Evolutionary conservation across 2,797 vertebrate genomes (phyloP), one percentile per base, ranked within the genome.

Genomic region (Benthosema pterotum): DNA sequence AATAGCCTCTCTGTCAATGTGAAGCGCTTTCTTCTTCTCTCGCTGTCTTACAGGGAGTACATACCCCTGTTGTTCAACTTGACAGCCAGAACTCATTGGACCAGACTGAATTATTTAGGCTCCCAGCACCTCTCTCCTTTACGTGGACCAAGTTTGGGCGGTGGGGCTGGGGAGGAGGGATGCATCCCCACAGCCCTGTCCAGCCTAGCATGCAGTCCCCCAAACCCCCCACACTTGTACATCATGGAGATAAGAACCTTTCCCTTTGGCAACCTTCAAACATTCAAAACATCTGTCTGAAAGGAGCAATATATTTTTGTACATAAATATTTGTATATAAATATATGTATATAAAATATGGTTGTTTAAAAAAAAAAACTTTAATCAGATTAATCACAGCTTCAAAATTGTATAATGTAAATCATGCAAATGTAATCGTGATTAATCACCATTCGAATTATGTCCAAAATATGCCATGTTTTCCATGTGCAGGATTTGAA

Each of bases 71-170:
- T 87, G 80, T 84, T 86, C 72, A 83, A 63, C 76, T 77, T 81
- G 75, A 82, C 85, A 79, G 88, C 82, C 77, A 60, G 81, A 71
- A 69, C 80, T 88, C 83, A 77, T 67, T 49, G 80, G 84, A 74
- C 72, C 57, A 52, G 75, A 79, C 77, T 90, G 82, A 90, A 91
- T 91, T 82, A 92, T 91, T 90, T 82, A 91, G 62, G 74, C 78
- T 81, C 72, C 69, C 82, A 82, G 83, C 80, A 74, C 53, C 71
- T 65, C 52, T 63, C 60, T 78, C 60, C 18, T 49, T 48, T 70
- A 32, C 77, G 74, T 63, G 75, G 73, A 79, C 85, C 83, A 74
- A 84, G 78, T 85, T 87, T 84, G 79, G 69, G 75, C 70, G 60
- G 67, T 55, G 57, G 32, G 71, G 52, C 59, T 59, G 46, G 61